Conservation (phyloP, 2,113 vertebrate genomes). For the Myotis davidii region DNA sequence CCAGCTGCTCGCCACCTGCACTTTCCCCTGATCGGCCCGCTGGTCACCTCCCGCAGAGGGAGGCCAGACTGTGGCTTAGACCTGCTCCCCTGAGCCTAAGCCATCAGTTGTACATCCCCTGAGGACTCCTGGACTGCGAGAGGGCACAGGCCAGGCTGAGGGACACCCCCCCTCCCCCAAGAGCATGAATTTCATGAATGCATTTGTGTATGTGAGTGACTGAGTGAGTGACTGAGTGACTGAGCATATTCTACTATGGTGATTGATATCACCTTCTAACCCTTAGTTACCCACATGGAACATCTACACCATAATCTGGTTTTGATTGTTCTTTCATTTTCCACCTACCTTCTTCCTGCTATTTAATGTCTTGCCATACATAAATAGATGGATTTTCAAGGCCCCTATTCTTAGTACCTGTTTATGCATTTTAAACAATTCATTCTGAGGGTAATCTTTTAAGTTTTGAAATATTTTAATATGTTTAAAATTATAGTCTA, state of each 20-base stretch:
- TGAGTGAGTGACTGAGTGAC: background rate
- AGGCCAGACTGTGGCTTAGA: no score
- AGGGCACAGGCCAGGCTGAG: no score
- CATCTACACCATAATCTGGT: background rate
- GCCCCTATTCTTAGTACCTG: background rate
- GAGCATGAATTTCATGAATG: background rate
- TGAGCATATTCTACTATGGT: background rate
- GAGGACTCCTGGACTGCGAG: no score
- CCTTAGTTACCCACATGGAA: background rate
- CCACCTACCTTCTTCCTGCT: background rate
- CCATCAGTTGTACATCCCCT: no score
- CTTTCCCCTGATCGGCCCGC: no score
- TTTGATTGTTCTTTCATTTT: background rate
- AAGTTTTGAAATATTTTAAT: slow-evolving; percentile 35
- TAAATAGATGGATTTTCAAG: background rate
- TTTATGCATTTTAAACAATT: slow-evolving; percentile 22
- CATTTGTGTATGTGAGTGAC: background rate
- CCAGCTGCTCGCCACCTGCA: no score
- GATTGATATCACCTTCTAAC: background rate
- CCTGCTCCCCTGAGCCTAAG: no score
- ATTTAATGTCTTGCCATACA: background rate
- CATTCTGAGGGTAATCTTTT: background rate
- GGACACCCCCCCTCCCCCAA: no score
- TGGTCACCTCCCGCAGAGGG: no score
- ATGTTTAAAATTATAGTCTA: slow-evolving; percentile 29